These are phyloP conservation scores for Antrozous pallidus DNA, from an alignment of 2,797 vertebrate genomes.

Conservation along the genomic window DNA sequence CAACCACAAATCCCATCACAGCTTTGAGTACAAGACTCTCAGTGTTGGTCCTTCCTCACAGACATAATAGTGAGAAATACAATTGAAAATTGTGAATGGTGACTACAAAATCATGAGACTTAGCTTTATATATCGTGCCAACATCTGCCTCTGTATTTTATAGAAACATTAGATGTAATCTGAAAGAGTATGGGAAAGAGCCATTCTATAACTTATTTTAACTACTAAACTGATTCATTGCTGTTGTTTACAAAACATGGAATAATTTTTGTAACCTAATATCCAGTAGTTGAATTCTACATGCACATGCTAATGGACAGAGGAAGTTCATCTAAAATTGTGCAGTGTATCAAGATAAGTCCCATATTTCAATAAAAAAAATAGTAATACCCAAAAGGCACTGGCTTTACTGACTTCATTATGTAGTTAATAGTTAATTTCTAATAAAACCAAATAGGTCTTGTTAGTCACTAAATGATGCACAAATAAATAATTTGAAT, in stretches of 20 bases:
- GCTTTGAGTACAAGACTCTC: neutral
- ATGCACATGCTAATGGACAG: neutral
- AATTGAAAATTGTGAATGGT: neutral
- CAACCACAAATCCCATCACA: neutral
- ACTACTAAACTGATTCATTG: neutral
- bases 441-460: neutral
- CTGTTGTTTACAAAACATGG: neutral
- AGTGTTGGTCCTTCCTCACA: neutral
- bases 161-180: neutral
- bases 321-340: neutral
- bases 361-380: neutral
- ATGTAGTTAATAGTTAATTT: neutral
- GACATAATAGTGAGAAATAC: neutral
- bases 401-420: neutral
- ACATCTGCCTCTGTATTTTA: constrained; percentile 1
- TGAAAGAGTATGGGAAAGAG: neutral
- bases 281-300: neutral
- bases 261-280: neutral
- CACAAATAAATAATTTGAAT: neutral
- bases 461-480: neutral
- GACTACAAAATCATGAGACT: neutral
- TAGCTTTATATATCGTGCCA: neutral
- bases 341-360: neutral
- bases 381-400: neutral
- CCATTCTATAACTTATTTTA: neutral